phyloP scores from a whole-genome alignment of 2,888 invertebrate genomes.

The Pandemis corylana region DNA sequence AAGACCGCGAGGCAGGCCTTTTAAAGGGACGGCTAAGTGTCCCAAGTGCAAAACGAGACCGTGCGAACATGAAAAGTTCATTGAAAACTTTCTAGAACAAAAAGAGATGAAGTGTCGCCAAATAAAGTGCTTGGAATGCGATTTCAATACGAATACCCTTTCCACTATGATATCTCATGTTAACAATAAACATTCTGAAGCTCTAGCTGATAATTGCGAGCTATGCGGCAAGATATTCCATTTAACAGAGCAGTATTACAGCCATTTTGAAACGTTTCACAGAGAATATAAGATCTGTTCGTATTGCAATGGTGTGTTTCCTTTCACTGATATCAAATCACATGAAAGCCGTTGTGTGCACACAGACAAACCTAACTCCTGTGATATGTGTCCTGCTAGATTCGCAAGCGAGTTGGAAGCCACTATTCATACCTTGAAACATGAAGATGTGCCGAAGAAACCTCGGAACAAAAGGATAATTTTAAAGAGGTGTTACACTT shows the following conservation, averaged over 20 bases:
- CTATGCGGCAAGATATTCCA: slow-evolving; percentile 35
- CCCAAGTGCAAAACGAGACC: slow-evolving; percentile 24
- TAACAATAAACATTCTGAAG: slow-evolving; percentile 28
- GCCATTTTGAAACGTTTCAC: slow-evolving; percentile 38
- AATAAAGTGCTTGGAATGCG: slow-evolving; percentile 25
- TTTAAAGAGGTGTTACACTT: slow-evolving; percentile 30
- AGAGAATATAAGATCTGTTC: slow-evolving; percentile 25
- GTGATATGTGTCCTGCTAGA: slow-evolving; percentile 31
- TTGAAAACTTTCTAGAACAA: slow-evolving; percentile 22
- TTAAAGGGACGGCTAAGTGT: not conserved
- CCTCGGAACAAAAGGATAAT: slow-evolving; percentile 15
- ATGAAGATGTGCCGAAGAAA: slow-evolving; percentile 27
- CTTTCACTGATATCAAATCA: not conserved
- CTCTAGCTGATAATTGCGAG: slow-evolving; percentile 32
- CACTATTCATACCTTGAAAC: slow-evolving; percentile 22
- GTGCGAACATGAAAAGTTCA: slow-evolving; percentile 34
- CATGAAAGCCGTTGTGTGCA: slow-evolving; percentile 24
- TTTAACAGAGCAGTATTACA: slow-evolving; percentile 38
- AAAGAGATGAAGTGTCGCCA: slow-evolving; percentile 10
- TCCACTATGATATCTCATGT: slow-evolving; percentile 13
- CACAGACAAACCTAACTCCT: slow-evolving; percentile 15
- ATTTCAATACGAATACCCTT: slow-evolving; percentile 5
- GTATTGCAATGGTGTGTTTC: slow-evolving; percentile 20
- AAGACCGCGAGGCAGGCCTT: not conserved
- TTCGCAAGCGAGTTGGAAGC: slow-evolving; percentile 21